phyloP scores from a whole-genome alignment of 2,113 vertebrate genomes.

The Gila orcuttii region DNA sequence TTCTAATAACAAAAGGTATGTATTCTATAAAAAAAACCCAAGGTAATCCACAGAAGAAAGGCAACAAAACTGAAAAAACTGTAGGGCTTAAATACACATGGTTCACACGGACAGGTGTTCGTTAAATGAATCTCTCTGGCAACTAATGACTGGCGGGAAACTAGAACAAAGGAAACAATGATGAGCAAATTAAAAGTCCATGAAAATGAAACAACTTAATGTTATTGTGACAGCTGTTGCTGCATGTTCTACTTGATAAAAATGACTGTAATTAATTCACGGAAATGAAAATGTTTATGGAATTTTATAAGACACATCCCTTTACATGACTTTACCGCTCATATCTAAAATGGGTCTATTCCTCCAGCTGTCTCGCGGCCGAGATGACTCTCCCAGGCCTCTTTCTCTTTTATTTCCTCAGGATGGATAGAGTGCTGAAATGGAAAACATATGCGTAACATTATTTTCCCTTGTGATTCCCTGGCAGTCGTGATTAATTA shows the following conservation, averaged over 20 bases:
- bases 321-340: background rate
- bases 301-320: background rate
- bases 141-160: too few species aligned
- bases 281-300: background rate
- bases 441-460: conserved; percentile 42
- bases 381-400: conserved; percentile 41
- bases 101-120: too few species aligned
- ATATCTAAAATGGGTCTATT: background rate
- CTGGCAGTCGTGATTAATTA: conserved; percentile 64
- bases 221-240: too few species aligned
- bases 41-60: too few species aligned
- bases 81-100: too few species aligned
- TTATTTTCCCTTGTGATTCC: conserved; percentile 49
- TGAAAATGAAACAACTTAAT: too few species aligned
- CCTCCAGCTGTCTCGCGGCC: conserved; percentile 1
- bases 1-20: too few species aligned
- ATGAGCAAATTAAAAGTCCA: too few species aligned
- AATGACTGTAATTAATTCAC: background rate
- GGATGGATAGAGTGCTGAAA: conserved; percentile 26
- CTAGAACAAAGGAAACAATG: too few species aligned
- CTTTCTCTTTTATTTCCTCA: conserved; percentile 7
- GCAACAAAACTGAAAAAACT: too few species aligned
- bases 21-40: too few species aligned
- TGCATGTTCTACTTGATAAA: background rate
- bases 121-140: too few species aligned